Evolutionary conservation across 1,140 invertebrate species (phyloP), one percentile per base, ranked within the genome.

Genomic region (Penaeus vannamei): DNA sequence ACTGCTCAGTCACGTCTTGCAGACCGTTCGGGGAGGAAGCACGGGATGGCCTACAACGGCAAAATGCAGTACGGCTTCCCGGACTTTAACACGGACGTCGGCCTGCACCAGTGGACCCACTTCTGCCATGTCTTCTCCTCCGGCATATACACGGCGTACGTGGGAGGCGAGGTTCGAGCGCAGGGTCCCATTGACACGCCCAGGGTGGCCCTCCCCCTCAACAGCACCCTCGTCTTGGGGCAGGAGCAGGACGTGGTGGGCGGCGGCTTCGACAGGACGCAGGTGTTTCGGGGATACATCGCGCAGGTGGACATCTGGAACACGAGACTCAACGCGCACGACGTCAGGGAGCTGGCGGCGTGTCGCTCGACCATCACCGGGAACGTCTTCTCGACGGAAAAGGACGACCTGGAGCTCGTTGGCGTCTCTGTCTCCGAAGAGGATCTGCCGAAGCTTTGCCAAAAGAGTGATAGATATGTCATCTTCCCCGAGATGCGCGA

Each of bases 301-400:
- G 53, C 86, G 17, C 86, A 87, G 42, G 80, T 87, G 32, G 81
- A 82, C 86, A 87, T 87, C 36, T 87, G 86, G 86, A 72, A 76
- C 79, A 42, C n/a, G 36, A 42, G 53, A 36, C 79, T 87, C 17
- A 69, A 46, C n/a, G 79, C 53, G 2, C 10, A 46, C 4, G 79
- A 69, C 12, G 29, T 87, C 7, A n/a, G 23, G 61, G 61, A 87
- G 23, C 66, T 87, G n/a, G 79, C 86, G n/a, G 17, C 64, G 1
- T 87, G 86, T 23, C 60, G 62, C 36, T 60, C 72, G 5, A 60
- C 81, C 42, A 66, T 79, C 17, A 61, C 64, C 17, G 86, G 86
- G 4, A 82, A 87, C 32, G 86, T 81, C 46, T 87, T 87, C 80
- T 87, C 86, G 17, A 82, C 86, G 32, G 86, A 87, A 36, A 64